These are phyloP conservation scores for Neoaliturus tenellus DNA, from an alignment of 2,888 invertebrate species.

Conservation along the genomic window DNA sequence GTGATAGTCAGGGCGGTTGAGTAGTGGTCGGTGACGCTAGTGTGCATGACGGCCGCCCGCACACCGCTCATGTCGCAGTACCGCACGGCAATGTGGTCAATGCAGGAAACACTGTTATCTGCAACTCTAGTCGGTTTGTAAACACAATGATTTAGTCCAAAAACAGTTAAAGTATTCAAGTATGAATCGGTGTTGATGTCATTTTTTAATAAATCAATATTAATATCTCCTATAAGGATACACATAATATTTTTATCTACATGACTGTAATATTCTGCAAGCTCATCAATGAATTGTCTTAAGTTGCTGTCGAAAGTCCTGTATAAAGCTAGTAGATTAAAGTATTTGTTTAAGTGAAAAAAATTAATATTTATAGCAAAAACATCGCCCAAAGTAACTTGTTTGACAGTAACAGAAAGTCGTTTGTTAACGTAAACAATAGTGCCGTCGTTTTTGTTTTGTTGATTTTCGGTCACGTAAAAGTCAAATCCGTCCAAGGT, in stretches of 20 bases:
- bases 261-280: neutral
- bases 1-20: neutral
- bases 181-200: neutral
- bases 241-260: neutral
- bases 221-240: too few relatives aligned
- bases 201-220: conserved; percentile 8
- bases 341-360: neutral
- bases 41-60: neutral
- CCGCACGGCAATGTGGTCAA: neutral
- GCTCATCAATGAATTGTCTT: neutral
- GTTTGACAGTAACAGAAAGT: neutral
- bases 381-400: conserved; percentile 16
- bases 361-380: neutral
- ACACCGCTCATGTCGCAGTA: neutral
- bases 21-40: neutral
- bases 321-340: neutral
- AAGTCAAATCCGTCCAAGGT: neutral
- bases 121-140: neutral
- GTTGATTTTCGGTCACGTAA: neutral
- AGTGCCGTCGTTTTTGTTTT: conserved; percentile 5
- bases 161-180: neutral
- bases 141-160: neutral
- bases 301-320: conserved; percentile 24
- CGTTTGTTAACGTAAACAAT: conserved; percentile 9
- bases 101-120: neutral